These are phyloP conservation scores for Tipula confusa DNA, from an alignment of 2,888 invertebrate species.

Conservation along the genomic window DNA sequence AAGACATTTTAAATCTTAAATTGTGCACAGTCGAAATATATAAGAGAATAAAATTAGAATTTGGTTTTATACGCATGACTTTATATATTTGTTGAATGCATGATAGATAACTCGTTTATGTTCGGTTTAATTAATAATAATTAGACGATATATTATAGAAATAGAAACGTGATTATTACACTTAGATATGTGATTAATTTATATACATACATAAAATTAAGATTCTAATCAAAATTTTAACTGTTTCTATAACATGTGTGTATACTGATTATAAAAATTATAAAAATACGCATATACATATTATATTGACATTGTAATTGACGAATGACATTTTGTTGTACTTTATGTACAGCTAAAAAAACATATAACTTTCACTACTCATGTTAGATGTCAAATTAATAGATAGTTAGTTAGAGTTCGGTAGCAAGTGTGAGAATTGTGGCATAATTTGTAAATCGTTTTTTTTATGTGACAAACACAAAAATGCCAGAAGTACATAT, in stretches of 20 bases:
- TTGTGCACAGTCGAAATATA: background rate
- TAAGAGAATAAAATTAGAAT: background rate
- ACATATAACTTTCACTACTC: background rate
- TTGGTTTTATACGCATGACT: background rate
- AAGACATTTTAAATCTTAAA: background rate
- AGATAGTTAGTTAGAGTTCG: background rate
- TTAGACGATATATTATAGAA: background rate
- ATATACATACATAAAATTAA: background rate
- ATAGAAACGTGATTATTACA: background rate
- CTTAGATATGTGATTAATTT: background rate
- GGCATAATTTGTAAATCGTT: background rate
- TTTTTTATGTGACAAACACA: background rate
- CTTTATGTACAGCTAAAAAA: background rate
- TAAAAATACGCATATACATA: background rate
- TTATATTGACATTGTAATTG: conserved; percentile 14
- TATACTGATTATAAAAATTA: background rate
- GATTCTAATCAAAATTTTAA: background rate
- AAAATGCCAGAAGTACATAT: background rate
- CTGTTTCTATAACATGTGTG: background rate
- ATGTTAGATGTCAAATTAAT: conserved; percentile 20
- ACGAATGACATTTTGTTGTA: conserved; percentile 12
- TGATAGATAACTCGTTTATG: background rate
- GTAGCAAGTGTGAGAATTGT: conserved; percentile 12
- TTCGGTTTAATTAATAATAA: background rate
- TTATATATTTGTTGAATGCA: background rate